phyloP scores from a whole-genome alignment of 1,140 invertebrate species.

The Matsumurasca onukii region DNA sequence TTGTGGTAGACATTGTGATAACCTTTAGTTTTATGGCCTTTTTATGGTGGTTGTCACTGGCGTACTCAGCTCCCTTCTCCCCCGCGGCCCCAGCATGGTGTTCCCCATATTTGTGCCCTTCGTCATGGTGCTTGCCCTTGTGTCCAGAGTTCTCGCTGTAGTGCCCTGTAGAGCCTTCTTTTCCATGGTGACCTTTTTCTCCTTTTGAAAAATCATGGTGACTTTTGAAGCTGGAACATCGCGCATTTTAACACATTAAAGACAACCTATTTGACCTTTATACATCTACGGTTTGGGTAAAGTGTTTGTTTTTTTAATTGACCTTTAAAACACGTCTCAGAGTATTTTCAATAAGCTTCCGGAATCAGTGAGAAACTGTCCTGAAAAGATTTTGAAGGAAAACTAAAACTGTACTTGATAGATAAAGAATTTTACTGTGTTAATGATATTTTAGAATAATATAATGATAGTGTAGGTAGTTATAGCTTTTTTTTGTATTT shows the following conservation, averaged over 20 bases:
- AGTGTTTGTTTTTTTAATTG: neutral
- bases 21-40: constrained; percentile 68
- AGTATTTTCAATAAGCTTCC: neutral
- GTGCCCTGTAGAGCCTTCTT: constrained; percentile 38
- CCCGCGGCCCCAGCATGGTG: constrained; percentile 55
- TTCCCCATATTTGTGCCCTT: constrained; percentile 55
- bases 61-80: constrained; percentile 62
- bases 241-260: neutral
- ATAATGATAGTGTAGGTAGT: too few relatives aligned
- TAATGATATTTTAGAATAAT: too few relatives aligned
- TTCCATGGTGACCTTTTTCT: constrained; percentile 38
- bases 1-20: constrained; percentile 72
- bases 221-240: constrained; percentile 48
- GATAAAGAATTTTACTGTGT: too few relatives aligned
- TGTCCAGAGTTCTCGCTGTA: constrained; percentile 39
- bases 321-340: neutral
- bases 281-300: neutral
- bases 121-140: constrained; percentile 37
- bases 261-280: neutral
- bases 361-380: neutral
- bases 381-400: neutral
- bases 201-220: constrained; percentile 64
- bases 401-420: too few relatives aligned
- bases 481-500: too few relatives aligned
- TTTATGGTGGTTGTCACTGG: constrained; percentile 62